These are phyloP conservation scores for Ceuthmochares aereus DNA, from an alignment of 2,113 vertebrate genomes.

Conservation along the genomic window DNA sequence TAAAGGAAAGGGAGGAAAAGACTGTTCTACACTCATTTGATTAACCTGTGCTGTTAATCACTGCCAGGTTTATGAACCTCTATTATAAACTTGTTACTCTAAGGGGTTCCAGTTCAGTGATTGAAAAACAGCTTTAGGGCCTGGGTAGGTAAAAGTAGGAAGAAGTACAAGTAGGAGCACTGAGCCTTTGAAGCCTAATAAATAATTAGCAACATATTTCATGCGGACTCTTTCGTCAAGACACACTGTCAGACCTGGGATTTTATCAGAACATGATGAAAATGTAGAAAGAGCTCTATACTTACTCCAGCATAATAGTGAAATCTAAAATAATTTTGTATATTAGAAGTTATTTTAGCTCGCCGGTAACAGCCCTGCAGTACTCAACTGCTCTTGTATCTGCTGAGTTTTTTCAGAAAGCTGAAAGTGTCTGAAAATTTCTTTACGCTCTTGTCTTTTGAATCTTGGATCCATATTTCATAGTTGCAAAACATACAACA, in stretches of 20 bases:
- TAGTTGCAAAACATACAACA: background rate
- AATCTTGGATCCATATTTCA: slow-evolving; percentile 28
- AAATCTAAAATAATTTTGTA: background rate
- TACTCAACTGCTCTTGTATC: background rate
- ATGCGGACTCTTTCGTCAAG: slow-evolving; percentile 23
- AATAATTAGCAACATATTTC: slow-evolving; percentile 74
- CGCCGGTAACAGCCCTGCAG: background rate
- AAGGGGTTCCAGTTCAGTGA: slow-evolving; percentile 68
- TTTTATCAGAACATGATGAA: slow-evolving; percentile 45
- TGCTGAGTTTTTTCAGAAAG: background rate
- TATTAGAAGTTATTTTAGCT: background rate
- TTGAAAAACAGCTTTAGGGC: slow-evolving; percentile 73
- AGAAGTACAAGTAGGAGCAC: slow-evolving; percentile 41
- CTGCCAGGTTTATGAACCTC: slow-evolving; percentile 63
- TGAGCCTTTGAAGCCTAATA: slow-evolving; percentile 70
- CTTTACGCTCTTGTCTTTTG: background rate
- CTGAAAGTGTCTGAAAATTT: background rate
- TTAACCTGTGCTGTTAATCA: slow-evolving; percentile 66
- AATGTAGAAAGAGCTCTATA: background rate
- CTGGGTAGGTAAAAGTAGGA: slow-evolving; percentile 24
- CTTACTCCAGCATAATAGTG: background rate
- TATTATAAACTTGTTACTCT: slow-evolving; percentile 65
- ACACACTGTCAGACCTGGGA: slow-evolving; percentile 17
- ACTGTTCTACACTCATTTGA: slow-evolving; percentile 53
- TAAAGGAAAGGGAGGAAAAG: slow-evolving; percentile 28